phyloP scores from a whole-genome alignment of 1,140 invertebrate species.

The Stenopsyche tienmushanensis region DNA sequence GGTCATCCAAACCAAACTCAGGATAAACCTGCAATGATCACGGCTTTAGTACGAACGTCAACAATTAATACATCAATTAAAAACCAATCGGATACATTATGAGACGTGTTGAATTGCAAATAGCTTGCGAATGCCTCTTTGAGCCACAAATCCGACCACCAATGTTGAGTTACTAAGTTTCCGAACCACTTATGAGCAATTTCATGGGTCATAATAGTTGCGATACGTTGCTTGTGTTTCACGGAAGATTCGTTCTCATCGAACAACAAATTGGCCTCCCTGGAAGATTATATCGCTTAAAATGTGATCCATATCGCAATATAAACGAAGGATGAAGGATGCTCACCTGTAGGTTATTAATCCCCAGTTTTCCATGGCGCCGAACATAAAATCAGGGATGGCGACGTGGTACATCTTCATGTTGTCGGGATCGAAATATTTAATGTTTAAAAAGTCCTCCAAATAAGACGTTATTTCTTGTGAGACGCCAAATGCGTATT shows the following conservation, averaged over 20 bases:
- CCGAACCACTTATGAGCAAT: constrained; percentile 70
- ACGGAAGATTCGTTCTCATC: constrained; percentile 53
- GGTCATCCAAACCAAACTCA: background rate
- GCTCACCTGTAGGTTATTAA: constrained; percentile 66
- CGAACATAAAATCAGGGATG: constrained; percentile 73
- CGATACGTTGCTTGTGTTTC: constrained; percentile 55
- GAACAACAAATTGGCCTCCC: constrained; percentile 62
- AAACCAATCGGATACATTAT: constrained; percentile 45
- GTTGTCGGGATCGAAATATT: too few relatives aligned
- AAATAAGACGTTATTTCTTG: background rate
- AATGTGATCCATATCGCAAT: too few relatives aligned
- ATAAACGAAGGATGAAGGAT: too few relatives aligned
- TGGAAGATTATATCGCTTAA: too few relatives aligned
- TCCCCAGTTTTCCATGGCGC: constrained; percentile 86
- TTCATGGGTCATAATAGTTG: constrained; percentile 63
- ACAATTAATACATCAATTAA: too few relatives aligned
- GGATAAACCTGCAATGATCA: too few relatives aligned
- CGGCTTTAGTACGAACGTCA: too few relatives aligned
- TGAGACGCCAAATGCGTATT: background rate
- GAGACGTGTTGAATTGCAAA: constrained; percentile 44
- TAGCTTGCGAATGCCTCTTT: constrained; percentile 66
- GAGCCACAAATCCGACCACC: constrained; percentile 69
- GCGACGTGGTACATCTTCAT: constrained; percentile 72
- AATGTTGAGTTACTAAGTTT: constrained; percentile 65
- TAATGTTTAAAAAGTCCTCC: background rate